phyloP scores from a whole-genome alignment of 2,113 vertebrate genomes.

The Colius striatus region DNA sequence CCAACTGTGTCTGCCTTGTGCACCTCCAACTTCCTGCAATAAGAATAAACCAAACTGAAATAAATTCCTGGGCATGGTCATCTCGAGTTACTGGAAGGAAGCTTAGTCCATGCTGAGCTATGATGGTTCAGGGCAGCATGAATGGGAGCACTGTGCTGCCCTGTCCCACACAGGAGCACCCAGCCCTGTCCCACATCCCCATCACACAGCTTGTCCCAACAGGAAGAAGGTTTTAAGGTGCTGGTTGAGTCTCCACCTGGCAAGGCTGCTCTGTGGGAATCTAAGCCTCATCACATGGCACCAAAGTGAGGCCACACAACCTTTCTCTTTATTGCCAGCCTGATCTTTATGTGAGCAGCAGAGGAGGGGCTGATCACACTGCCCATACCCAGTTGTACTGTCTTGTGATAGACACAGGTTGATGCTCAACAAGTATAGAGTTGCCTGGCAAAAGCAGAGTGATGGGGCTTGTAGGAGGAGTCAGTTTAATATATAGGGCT shows the following conservation, averaged over 20 bases:
- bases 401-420: not conserved
- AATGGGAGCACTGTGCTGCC: not conserved
- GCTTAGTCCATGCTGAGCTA: not conserved
- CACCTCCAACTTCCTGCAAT: not conserved
- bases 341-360: not conserved
- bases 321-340: not conserved
- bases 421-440: not conserved
- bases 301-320: not conserved
- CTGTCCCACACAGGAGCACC: not conserved
- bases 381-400: not conserved
- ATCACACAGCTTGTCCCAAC: not conserved
- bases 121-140: not conserved
- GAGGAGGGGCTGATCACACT: not conserved
- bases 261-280: not conserved
- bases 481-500: not conserved
- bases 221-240: not conserved
- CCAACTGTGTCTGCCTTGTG: fast-evolving
- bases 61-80: not conserved
- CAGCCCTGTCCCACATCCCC: not conserved
- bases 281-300: not conserved
- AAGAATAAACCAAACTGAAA: not conserved
- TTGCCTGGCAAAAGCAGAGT: not conserved
- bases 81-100: not conserved
- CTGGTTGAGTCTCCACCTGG: not conserved
- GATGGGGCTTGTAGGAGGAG: not conserved